Evolutionary conservation across 2,797 vertebrate genomes (phyloP).

Genomic region (Garrulus glandarius): DNA sequence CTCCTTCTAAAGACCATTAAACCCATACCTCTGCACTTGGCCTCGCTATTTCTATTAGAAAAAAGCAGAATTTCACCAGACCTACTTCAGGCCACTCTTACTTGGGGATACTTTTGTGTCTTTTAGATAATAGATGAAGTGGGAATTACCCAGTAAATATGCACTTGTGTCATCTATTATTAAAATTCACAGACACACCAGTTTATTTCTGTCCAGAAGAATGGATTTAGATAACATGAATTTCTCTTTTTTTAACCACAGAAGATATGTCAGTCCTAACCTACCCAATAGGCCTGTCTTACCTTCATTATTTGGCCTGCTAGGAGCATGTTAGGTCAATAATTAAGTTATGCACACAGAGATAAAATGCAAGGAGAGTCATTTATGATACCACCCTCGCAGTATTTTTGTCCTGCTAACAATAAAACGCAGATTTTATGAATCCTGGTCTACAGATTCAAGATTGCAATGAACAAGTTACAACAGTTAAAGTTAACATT

Average conservation of each 20-base stretch:
- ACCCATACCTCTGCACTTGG: background rate
- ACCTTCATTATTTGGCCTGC: background rate
- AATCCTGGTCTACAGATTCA: background rate
- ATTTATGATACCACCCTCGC: background rate
- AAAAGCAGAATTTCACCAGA: background rate
- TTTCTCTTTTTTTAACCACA: background rate
- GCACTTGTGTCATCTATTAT: background rate
- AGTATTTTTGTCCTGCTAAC: background rate
- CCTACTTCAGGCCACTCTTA: background rate
- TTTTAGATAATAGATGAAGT: slow-evolving; percentile 19
- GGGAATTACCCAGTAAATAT: slow-evolving; percentile 19
- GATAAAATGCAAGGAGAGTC: background rate
- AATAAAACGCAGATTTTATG: background rate
- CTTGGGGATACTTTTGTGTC: background rate
- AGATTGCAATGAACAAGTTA: background rate
- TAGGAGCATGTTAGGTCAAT: background rate
- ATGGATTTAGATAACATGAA: background rate
- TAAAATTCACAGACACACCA: background rate
- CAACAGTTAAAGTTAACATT: background rate
- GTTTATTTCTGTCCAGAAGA: background rate
- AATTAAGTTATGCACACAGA: background rate
- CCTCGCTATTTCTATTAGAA: background rate
- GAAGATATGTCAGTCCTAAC: background rate
- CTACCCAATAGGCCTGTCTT: background rate
- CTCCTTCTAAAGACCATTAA: background rate